Base-by-base conservation (phyloP, 2,797 vertebrate genomes). In the Ibycter americanus region DNA sequence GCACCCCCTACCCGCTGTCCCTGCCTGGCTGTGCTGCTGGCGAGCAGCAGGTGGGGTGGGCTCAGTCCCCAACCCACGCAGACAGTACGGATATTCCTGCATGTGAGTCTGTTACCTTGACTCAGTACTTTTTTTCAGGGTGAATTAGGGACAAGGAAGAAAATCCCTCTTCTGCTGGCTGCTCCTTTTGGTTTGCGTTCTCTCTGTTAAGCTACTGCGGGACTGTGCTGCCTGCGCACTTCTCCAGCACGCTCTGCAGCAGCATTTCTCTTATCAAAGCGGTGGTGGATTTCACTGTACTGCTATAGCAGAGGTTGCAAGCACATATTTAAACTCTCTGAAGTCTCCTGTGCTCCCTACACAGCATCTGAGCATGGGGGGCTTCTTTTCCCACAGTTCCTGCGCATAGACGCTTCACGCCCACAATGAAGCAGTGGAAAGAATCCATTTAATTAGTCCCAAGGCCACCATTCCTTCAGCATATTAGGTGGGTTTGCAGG, bases 181-280 rank as follows among this genome's bases (percentile, higher is more conserved):
- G 15, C 34, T 58, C 8, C 47, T 14, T 9, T 6, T 21, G 38
- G 22, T 63, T 25, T 32, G 6, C 4, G 10, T 11, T 65, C 16
- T n/a, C 54, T 34, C 46, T 23, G 38, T 32, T n/a, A 27, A 54
- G n/a, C 31, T 36, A 20, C 34, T 17, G 44, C 36, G n/a, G 74
- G 9, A 12, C 63, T 5, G 56, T 63, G 2, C 25, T 27, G 10
- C 44, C 46, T 1, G 8, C 0, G 1, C 1, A 0, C 2, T 34
- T 42, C 54, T n/a, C 21, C 40, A 52, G 63, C 19, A 6, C 0
- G 0, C 23, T 11, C 22, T 49, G 13, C 85, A 74, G 46, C 46
- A 72, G 59, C 23, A 4, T 18, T 34, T 61, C 76, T 80, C 87
- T 72, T 52, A 9, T 17, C 86, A 16, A 27, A 72, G 67, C 36